phyloP scores from a whole-genome alignment of 2,797 vertebrate species.

The Coregonus sp. region DNA sequence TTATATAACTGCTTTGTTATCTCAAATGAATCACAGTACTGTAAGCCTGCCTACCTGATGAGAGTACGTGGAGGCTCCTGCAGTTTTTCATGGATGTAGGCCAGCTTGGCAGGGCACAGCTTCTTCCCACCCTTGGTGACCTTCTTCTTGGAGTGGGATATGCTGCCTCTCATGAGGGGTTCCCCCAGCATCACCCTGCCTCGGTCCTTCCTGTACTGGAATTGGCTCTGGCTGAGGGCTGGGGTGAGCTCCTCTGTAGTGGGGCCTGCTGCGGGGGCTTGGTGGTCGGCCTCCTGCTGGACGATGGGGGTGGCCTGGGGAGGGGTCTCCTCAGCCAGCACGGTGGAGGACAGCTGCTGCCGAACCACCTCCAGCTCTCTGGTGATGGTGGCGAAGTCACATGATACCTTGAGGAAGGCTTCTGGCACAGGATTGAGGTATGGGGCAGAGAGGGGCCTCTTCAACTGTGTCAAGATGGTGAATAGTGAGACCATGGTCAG shows the following conservation, averaged over 20 bases:
- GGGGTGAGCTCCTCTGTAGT: neutral
- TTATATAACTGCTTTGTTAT: neutral
- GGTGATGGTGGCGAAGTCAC: slow-evolving; percentile 61
- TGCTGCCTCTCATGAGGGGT: neutral
- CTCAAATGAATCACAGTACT: neutral
- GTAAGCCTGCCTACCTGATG: slow-evolving; percentile 47
- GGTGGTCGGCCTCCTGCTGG: neutral
- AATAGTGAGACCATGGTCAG: neutral
- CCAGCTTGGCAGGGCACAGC: slow-evolving; percentile 38
- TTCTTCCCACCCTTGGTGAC: slow-evolving; percentile 34
- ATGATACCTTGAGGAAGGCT: slow-evolving; percentile 33
- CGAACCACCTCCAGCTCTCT: slow-evolving; percentile 61
- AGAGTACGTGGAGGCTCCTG: slow-evolving; percentile 46
- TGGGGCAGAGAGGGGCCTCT: slow-evolving; percentile 60
- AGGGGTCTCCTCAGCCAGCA: neutral
- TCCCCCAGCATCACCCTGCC: neutral
- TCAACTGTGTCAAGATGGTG: slow-evolving; percentile 23
- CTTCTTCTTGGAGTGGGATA: slow-evolving; percentile 10
- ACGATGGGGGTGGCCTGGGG: neutral
- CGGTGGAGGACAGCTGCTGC: slow-evolving; percentile 23
- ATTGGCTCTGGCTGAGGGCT: neutral
- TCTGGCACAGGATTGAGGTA: slow-evolving; percentile 44
- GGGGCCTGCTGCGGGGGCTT: neutral
- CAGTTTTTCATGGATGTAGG: slow-evolving; percentile 52
- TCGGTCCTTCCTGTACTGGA: slow-evolving; percentile 2